Evolutionary conservation across 1,140 invertebrate genomes (phyloP).

Genomic region (Branchinecta lynchi): DNA sequence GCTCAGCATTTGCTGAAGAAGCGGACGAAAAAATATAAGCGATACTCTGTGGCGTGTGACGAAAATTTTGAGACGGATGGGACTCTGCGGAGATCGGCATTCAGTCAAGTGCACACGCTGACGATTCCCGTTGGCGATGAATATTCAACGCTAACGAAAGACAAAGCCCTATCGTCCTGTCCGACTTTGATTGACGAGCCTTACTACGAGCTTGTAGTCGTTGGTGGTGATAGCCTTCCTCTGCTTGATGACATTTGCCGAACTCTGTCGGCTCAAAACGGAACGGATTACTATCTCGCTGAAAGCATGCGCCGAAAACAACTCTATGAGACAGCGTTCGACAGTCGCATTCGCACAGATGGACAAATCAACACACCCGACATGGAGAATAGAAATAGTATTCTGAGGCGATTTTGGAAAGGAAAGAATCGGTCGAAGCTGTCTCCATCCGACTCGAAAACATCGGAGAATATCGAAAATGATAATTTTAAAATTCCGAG

Average conservation of each 20-base stretch:
- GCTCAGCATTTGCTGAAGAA: not conserved
- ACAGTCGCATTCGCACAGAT: not conserved
- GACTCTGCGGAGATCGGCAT: not conserved
- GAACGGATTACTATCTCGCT: not conserved
- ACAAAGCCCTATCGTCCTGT: not conserved
- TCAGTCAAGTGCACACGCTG: not conserved
- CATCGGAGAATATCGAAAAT: too few species aligned
- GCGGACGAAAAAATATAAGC: not conserved
- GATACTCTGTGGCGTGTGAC: not conserved
- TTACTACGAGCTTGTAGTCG: not conserved
- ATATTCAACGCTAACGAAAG: not conserved
- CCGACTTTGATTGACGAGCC: slow-evolving; percentile 6
- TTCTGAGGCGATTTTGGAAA: not conserved
- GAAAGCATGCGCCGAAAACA: not conserved
- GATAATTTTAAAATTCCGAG: not conserved
- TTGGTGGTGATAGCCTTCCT: not conserved
- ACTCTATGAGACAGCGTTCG: not conserved
- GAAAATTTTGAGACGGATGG: slow-evolving; percentile 7
- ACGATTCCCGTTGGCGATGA: slow-evolving; percentile 2
- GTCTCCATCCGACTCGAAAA: not conserved
- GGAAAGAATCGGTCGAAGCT: not conserved
- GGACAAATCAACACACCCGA: not conserved
- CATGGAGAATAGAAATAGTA: not conserved
- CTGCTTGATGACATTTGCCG: slow-evolving; percentile 9
- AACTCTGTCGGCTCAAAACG: not conserved